Evolutionary conservation across 2,797 vertebrate genomes (phyloP).

Genomic region (Taenioides sp.): DNA sequence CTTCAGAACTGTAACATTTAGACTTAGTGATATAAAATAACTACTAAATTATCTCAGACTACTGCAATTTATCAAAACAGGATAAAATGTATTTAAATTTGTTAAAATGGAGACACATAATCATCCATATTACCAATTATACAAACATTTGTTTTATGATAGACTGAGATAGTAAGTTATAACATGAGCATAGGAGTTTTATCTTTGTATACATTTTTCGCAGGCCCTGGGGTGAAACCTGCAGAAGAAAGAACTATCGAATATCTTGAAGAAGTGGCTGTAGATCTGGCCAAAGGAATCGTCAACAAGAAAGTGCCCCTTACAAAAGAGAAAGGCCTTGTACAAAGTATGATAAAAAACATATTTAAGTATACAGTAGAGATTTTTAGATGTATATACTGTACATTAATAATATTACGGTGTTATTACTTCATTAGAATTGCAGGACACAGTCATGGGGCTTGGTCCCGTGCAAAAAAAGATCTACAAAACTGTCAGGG

Average conservation of each 20-base stretch:
- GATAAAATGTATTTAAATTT: too few relatives aligned
- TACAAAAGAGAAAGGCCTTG: constrained; percentile 76
- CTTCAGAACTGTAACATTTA: background rate
- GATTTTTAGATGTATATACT: background rate
- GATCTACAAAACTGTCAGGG: constrained; percentile 82
- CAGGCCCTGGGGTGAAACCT: constrained; percentile 80
- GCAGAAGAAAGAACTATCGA: constrained; percentile 82
- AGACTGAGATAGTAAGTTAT: too few relatives aligned
- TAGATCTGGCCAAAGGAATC: constrained; percentile 79
- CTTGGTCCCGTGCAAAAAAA: constrained; percentile 81
- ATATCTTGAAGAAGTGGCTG: constrained; percentile 84
- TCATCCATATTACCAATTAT: too few relatives aligned
- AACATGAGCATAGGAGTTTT: background rate
- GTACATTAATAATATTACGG: background rate
- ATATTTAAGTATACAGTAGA: background rate
- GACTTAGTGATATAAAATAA: background rate
- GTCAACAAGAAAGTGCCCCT: constrained; percentile 77
- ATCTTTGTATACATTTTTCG: background rate
- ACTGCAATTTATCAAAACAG: too few relatives aligned
- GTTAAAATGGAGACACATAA: too few relatives aligned
- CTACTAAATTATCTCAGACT: too few relatives aligned
- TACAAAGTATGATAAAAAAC: constrained; percentile 78
- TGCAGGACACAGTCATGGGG: constrained; percentile 80
- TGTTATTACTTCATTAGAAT: constrained; percentile 34
- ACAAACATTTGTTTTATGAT: too few relatives aligned